These are phyloP conservation scores for Chloroclysta siterata DNA, from an alignment of 2,888 invertebrate genomes.

Conservation along the genomic window DNA sequence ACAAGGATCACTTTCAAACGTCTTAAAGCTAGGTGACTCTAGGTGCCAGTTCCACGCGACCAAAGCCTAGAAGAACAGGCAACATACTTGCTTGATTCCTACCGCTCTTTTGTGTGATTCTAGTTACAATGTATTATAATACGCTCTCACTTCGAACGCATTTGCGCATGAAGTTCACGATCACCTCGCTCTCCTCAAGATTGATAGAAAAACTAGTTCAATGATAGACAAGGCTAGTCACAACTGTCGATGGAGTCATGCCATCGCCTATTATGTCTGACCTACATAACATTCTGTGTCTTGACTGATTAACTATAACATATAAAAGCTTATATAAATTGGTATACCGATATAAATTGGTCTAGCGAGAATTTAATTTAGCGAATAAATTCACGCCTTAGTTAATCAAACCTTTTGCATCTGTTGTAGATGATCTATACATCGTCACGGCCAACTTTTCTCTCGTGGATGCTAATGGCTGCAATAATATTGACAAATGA, in stretches of 20 bases:
- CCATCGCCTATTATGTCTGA: conserved; percentile 71
- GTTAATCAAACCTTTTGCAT: too few relatives aligned
- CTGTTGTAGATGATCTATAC: too few relatives aligned
- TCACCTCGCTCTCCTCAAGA: conserved; percentile 70
- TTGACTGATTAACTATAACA: conserved; percentile 44
- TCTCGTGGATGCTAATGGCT: background rate
- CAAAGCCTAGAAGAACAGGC: too few relatives aligned
- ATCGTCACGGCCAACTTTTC: too few relatives aligned
- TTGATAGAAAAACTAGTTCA: conserved; percentile 76
- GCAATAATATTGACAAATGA: conserved; percentile 9
- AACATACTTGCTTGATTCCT: too few relatives aligned
- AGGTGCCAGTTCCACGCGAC: too few relatives aligned
- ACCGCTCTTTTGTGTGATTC: too few relatives aligned
- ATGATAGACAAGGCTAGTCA: conserved; percentile 72
- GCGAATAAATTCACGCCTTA: conserved; percentile 3
- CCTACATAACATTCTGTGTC: conserved; percentile 63
- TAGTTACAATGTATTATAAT: too few relatives aligned
- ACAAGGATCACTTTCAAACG: too few relatives aligned
- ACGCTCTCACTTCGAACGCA: conserved; percentile 41
- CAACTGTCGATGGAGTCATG: conserved; percentile 65
- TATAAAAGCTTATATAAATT: conserved; percentile 19
- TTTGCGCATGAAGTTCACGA: conserved; percentile 54
- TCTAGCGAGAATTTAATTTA: conserved; percentile 7
- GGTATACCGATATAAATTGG: conserved; percentile 3
- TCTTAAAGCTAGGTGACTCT: too few relatives aligned